Conservation (phyloP, 2,888 invertebrate genomes). For the Eupithecia centaureata region DNA sequence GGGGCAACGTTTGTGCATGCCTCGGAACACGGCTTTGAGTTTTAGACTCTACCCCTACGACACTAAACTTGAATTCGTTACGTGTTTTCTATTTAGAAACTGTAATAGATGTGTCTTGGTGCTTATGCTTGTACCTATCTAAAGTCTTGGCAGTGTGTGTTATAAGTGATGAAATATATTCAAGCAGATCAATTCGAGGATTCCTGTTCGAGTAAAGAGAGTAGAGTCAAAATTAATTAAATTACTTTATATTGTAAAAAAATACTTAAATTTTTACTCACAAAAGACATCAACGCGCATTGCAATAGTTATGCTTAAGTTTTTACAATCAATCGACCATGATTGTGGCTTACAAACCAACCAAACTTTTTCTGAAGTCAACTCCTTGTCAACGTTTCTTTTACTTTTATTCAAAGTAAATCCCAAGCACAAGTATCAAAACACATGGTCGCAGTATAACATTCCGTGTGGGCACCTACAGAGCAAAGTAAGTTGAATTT, state of each 20-base stretch:
- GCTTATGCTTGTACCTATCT: conserved; percentile 20
- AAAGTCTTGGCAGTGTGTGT: not conserved
- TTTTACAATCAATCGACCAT: not conserved
- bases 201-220: not conserved
- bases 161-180: no score
- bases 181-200: not conserved
- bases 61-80: conserved; percentile 80
- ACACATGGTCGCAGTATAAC: conserved; percentile 48
- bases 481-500: conserved; percentile 84
- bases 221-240: not conserved
- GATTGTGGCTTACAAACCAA: not conserved
- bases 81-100: conserved; percentile 65
- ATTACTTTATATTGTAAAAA: not conserved
- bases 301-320: not conserved
- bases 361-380: not conserved
- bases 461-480: conserved; percentile 73
- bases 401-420: conserved; percentile 22
- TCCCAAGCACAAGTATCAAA: conserved; percentile 57
- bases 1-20: conserved; percentile 20
- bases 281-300: conserved; percentile 26
- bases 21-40: conserved; percentile 49
- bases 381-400: not conserved
- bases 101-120: conserved; percentile 48
- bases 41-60: conserved; percentile 58
- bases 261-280: not conserved